Evolutionary conservation across 2,797 vertebrate genomes (phyloP), one percentile per base, ranked within the genome.

Genomic region (Poeciliopsis gracilis): DNA sequence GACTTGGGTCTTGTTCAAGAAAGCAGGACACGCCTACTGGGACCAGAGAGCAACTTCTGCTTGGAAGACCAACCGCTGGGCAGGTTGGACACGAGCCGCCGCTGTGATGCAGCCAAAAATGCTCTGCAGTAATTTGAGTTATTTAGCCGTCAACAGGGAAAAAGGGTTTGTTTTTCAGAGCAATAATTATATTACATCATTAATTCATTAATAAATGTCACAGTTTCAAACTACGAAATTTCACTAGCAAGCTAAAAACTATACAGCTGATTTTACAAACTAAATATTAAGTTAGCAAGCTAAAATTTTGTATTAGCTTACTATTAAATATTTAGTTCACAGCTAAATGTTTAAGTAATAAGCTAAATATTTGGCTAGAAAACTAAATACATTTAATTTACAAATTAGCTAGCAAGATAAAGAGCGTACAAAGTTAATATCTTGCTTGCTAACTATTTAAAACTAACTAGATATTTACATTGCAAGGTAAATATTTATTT

Each of bases 31-130:
- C 49, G 84, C 76, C 82, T 75, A 47, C 63, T 76, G 86, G 80
- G 88, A 86, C 49, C 86, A 80, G 86, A 84, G 84, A 85, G 67
- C 41, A 45, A 86, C 82, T 69, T 76, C 75, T 89, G 76, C 46
- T 87, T 84, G 76, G 77, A 79, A 91, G 78, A 86, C 83, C 84
- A 91, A 89, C 83, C 86, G 84, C 87, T 78, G 86, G 83, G 57
- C 73, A 83, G 84, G 33, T 16, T 30, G 57, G 11, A 30, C 1
- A 2, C 13, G 55, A 5, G n/a, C 53, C 10, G 9, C 55, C 4
- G n/a, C 55, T 28, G 9, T 57, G 49, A 23, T 9, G 51, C 53
- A 55, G 53, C 25, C 53, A 55, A n/a, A 55, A 55, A n/a, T 55
- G 23, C 23, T n/a, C 53, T 25, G 53, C 53, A n/a, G 53, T 55